Percentiles rank a stretch among this genome's conserved stretches.
These are phyloP conservation scores for Ellobium chinense DNA, from an alignment of 2,888 invertebrate genomes.

Conservation along the genomic window DNA sequence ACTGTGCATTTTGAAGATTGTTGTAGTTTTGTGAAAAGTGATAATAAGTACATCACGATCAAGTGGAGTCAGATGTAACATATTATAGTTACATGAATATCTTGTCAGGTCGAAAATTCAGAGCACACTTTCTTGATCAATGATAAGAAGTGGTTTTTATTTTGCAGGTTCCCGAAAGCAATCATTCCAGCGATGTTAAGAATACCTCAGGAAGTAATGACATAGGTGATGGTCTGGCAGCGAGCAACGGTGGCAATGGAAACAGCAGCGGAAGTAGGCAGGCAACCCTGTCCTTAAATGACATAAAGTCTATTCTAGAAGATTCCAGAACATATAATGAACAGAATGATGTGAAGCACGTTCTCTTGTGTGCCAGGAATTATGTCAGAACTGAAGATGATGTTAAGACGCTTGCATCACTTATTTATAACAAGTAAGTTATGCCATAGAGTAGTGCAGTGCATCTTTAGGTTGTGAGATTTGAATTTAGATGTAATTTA, in stretches of 20 bases:
- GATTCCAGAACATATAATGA: slow-evolving; percentile 44
- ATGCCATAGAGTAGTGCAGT: no score
- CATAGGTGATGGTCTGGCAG: no score
- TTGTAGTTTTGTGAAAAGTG: no score
- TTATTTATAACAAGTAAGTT: slow-evolving; percentile 43
- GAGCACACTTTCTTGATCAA: no score
- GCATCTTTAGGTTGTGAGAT: no score
- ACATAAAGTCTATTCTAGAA: slow-evolving; percentile 44
- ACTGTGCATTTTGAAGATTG: no score
- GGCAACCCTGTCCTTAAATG: slow-evolving; percentile 29
- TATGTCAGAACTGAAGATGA: slow-evolving; percentile 40
- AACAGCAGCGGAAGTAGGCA: background rate
- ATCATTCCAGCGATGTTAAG: background rate
- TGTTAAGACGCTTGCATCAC: slow-evolving; percentile 32
- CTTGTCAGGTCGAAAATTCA: no score
- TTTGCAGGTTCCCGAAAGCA: background rate
- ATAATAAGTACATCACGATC: no score
- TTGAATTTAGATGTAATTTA: no score
- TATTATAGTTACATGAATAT: no score
- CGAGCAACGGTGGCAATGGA: background rate
- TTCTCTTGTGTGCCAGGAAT: slow-evolving; percentile 32
- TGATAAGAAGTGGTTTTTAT: no score
- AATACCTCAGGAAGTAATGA: background rate
- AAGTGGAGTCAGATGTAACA: no score
- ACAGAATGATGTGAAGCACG: slow-evolving; percentile 34